A percentile compares a stretch with the other conserved stretches of the same genome.
Conservation (phyloP, 2,888 invertebrate species). For the Blastobasis lacticolella region DNA sequence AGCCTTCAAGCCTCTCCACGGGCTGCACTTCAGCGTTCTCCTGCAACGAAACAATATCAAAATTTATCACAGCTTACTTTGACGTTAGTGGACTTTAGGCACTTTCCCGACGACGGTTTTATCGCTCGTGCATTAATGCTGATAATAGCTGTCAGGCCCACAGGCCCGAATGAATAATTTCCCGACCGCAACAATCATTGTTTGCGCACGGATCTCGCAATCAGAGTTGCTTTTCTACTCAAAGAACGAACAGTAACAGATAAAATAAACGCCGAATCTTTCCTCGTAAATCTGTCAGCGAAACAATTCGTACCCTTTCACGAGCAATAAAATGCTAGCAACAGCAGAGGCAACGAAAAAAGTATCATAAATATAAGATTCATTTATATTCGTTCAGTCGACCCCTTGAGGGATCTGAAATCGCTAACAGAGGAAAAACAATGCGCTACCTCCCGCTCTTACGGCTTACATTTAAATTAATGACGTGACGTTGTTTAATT, state of each 20-base stretch:
- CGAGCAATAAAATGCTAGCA: slow-evolving; percentile 71
- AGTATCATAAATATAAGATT: slow-evolving; percentile 73
- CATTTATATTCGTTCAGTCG: slow-evolving; percentile 70
- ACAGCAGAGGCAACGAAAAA: slow-evolving; percentile 63
- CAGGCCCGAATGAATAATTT: too few species aligned
- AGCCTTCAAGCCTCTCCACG: slow-evolving; percentile 54
- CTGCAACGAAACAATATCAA: slow-evolving; percentile 50
- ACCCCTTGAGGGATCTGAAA: slow-evolving; percentile 50
- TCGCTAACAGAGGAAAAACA: slow-evolving; percentile 42
- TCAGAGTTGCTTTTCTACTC: slow-evolving; percentile 35
- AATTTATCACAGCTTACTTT: slow-evolving; percentile 5
- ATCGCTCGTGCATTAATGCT: too few species aligned
- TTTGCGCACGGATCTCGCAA: slow-evolving; percentile 25
- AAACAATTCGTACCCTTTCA: slow-evolving; percentile 73
- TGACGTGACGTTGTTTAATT: slow-evolving; percentile 3
- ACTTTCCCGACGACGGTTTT: too few species aligned
- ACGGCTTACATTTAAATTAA: slow-evolving; percentile 5
- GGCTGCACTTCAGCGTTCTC: slow-evolving; percentile 33
- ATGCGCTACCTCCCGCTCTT: slow-evolving; percentile 11
- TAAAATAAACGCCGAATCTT: slow-evolving; percentile 69
- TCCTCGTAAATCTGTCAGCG: slow-evolving; percentile 71
- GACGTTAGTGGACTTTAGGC: too few species aligned
- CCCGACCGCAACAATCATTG: slow-evolving; percentile 22
- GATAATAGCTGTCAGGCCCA: too few species aligned
- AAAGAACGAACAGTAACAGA: slow-evolving; percentile 49